These are phyloP conservation scores for Drusus annulatus DNA, from an alignment of 1,140 invertebrate species.

Conservation along the genomic window DNA sequence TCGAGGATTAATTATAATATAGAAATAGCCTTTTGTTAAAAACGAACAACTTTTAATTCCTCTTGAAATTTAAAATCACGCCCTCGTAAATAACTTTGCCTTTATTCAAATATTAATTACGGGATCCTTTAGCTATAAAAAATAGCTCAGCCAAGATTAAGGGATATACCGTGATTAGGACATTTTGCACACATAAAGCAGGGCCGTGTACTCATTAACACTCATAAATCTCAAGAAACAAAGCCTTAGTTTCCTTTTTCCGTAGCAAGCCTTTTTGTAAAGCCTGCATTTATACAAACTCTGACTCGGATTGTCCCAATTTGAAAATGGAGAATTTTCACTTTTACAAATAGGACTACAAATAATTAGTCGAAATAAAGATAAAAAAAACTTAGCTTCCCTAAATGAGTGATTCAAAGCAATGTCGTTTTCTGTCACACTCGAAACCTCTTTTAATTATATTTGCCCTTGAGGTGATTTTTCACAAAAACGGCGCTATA, in stretches of 20 bases:
- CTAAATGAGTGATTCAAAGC: too few relatives aligned
- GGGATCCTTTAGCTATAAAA: too few relatives aligned
- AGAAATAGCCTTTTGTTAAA: too few relatives aligned
- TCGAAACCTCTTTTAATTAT: too few relatives aligned
- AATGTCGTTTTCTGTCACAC: too few relatives aligned
- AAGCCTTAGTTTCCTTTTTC: slow-evolving; percentile 48
- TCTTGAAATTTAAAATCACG: too few relatives aligned
- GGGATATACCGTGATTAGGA: slow-evolving; percentile 22
- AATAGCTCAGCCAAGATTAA: slow-evolving; percentile 2
- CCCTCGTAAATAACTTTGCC: too few relatives aligned
- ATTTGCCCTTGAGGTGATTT: too few relatives aligned
- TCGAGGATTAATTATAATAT: too few relatives aligned
- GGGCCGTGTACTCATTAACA: slow-evolving; percentile 47
- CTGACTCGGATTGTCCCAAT: slow-evolving; percentile 5
- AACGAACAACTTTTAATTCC: too few relatives aligned
- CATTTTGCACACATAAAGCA: slow-evolving; percentile 19
- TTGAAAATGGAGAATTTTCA: slow-evolving; percentile 5
- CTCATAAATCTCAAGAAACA: slow-evolving; percentile 53
- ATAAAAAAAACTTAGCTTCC: background rate
- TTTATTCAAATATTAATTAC: too few relatives aligned
- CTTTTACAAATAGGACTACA: background rate
- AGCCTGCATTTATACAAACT: slow-evolving; percentile 32
- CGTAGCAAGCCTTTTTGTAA: slow-evolving; percentile 21
- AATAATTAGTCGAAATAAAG: background rate
- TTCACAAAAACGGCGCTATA: too few relatives aligned